Percentiles rank a stretch among this genome's conserved stretches.
These are phyloP conservation scores for Charaxes varanes DNA, from an alignment of 1,140 invertebrate genomes.

Conservation along the genomic window DNA sequence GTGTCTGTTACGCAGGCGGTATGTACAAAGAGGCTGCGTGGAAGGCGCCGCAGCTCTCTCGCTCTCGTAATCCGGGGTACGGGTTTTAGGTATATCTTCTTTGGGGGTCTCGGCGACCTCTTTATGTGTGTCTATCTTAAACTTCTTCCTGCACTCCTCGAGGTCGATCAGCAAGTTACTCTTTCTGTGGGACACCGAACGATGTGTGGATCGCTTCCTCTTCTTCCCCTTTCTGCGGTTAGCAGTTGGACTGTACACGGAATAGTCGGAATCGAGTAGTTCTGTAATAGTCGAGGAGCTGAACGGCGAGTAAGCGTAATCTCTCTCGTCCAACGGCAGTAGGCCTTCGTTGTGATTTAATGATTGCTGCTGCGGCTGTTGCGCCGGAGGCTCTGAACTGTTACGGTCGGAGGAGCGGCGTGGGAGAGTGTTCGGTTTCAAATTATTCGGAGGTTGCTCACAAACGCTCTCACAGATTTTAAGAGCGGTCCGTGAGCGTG, in stretches of 20 bases:
- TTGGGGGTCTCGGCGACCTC: conserved; percentile 34
- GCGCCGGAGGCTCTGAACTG: conserved; percentile 33
- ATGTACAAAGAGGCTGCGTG: conserved; percentile 39
- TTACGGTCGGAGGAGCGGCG: conserved; percentile 31
- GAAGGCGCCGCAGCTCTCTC: conserved; percentile 24
- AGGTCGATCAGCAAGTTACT: conserved; percentile 47
- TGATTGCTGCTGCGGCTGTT: conserved; percentile 19
- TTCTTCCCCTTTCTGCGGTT: conserved; percentile 60
- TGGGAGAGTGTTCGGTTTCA: conserved; percentile 29
- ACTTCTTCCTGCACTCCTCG: conserved; percentile 54
- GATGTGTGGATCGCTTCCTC: conserved; percentile 58
- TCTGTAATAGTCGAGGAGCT: conserved; percentile 69
- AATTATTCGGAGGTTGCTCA: conserved; percentile 44
- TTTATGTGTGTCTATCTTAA: conserved; percentile 55
- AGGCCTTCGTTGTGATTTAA: conserved; percentile 47
- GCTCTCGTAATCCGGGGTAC: conserved; percentile 36
- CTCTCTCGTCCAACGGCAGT: conserved; percentile 68
- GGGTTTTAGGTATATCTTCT: conserved; percentile 24
- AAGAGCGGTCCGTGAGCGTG: conserved; percentile 68
- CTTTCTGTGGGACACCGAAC: conserved; percentile 54
- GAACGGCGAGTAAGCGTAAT: conserved; percentile 71
- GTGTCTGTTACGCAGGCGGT: conserved; percentile 51
- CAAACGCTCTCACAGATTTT: conserved; percentile 60
- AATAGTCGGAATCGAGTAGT: conserved; percentile 67
- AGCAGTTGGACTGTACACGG: conserved; percentile 65